phyloP scores from a whole-genome alignment of 2,113 vertebrate species.

The Mus spicilegus region DNA sequence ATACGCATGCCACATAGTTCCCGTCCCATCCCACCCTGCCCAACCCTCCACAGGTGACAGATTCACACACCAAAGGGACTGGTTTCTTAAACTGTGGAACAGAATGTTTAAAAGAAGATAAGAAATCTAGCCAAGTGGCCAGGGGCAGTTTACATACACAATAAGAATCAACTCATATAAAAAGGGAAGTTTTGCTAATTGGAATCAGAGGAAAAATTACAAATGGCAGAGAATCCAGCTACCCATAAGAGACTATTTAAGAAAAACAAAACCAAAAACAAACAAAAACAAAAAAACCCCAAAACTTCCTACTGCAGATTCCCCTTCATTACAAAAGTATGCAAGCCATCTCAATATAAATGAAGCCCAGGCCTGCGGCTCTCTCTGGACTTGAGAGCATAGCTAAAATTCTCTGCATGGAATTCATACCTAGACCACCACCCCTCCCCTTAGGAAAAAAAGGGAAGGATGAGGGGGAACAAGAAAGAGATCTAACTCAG shows the following conservation, averaged over 20 bases:
- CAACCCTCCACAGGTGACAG: background rate
- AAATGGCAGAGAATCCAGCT: slow-evolving; percentile 55
- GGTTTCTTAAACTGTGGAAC: slow-evolving; percentile 49
- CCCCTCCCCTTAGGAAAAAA: slow-evolving; percentile 40
- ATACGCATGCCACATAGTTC: background rate
- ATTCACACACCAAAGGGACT: slow-evolving; percentile 67
- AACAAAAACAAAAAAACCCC: background rate
- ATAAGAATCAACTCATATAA: slow-evolving; percentile 74
- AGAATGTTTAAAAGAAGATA: slow-evolving; percentile 39
- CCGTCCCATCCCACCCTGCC: slow-evolving; percentile 58
- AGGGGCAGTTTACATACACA: slow-evolving; percentile 79
- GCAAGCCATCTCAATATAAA: slow-evolving; percentile 71
- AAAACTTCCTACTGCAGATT: slow-evolving; percentile 50
- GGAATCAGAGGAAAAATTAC: slow-evolving; percentile 65
- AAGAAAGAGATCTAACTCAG: background rate
- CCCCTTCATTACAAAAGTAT: slow-evolving; percentile 82
- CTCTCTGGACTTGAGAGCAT: slow-evolving; percentile 77
- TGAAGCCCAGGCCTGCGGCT: slow-evolving; percentile 72
- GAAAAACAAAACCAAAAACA: background rate
- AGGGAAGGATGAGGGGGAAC: background rate
- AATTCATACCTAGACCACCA: slow-evolving; percentile 24
- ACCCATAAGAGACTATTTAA: slow-evolving; percentile 55
- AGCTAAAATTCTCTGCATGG: slow-evolving; percentile 70
- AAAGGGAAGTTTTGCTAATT: slow-evolving; percentile 68
- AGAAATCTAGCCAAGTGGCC: slow-evolving; percentile 79